Evolutionary conservation across 1,140 invertebrate genomes (phyloP).

Genomic region (Trialeurodes vaporariorum): DNA sequence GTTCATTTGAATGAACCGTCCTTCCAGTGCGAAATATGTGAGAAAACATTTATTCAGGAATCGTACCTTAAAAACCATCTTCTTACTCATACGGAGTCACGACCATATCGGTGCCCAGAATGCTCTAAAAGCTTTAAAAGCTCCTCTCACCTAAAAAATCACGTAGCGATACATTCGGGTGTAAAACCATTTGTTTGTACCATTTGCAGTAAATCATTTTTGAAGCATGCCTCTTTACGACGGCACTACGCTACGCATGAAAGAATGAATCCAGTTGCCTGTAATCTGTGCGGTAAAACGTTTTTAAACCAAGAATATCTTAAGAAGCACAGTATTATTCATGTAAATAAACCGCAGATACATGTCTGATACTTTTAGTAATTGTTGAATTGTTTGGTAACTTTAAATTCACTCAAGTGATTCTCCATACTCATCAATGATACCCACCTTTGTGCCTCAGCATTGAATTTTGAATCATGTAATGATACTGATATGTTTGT

Average conservation of each 20-base stretch:
- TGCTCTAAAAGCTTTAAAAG: constrained; percentile 32
- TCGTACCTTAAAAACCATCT: constrained; percentile 51
- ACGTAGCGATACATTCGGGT: constrained; percentile 32
- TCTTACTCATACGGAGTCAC: constrained; percentile 55
- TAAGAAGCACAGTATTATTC: constrained; percentile 33
- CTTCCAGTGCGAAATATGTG: constrained; percentile 37
- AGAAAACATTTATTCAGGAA: constrained; percentile 26
- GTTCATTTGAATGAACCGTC: constrained; percentile 37
- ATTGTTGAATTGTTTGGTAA: too few species aligned
- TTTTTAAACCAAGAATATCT: constrained; percentile 58
- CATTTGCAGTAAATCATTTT: constrained; percentile 46
- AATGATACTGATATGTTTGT: too few species aligned
- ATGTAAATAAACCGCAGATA: constrained; percentile 10
- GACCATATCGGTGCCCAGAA: constrained; percentile 45
- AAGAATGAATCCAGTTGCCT: constrained; percentile 38
- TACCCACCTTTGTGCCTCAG: too few species aligned
- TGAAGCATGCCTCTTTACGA: constrained; percentile 29
- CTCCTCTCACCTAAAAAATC: constrained; percentile 26
- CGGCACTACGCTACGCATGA: constrained; percentile 34
- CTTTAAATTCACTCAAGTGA: too few species aligned
- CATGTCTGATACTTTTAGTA: not conserved
- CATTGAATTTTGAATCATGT: too few species aligned
- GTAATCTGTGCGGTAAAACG: constrained; percentile 54
- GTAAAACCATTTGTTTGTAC: constrained; percentile 34
- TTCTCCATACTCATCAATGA: too few species aligned